phyloP scores from a whole-genome alignment of 2,797 vertebrate species.

The Agapornis canus region DNA sequence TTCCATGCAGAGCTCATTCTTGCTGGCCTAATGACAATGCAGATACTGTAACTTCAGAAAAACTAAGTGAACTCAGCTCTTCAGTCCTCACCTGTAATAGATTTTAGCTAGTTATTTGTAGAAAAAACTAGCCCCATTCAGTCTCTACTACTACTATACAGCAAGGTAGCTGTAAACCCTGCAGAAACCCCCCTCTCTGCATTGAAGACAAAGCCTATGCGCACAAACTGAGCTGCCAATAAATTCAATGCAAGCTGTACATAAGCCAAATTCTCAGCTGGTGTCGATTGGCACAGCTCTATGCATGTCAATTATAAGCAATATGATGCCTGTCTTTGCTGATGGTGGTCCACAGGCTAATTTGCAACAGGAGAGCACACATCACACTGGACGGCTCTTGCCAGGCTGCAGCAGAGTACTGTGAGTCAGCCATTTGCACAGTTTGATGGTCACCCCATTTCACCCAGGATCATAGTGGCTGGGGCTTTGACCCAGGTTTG shows the following conservation, averaged over 20 bases:
- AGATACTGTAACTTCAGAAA: background rate
- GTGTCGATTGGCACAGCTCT: constrained; percentile 3
- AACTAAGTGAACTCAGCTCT: background rate
- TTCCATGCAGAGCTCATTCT: background rate
- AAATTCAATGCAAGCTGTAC: constrained; percentile 17
- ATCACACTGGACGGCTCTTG: background rate
- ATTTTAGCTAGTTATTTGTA: background rate
- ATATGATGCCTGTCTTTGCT: constrained; percentile 38
- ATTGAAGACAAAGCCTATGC: constrained; percentile 7
- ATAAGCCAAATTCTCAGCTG: constrained; percentile 54
- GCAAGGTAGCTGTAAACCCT: background rate
- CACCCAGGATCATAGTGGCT: background rate
- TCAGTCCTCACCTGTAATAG: background rate
- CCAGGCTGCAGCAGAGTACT: background rate
- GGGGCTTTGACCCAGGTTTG: background rate
- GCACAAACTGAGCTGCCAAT: background rate
- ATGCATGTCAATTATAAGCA: constrained; percentile 16
- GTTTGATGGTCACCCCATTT: background rate
- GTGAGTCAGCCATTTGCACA: background rate
- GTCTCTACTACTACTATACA: background rate
- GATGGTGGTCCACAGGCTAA: background rate
- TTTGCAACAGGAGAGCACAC: background rate
- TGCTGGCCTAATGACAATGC: background rate
- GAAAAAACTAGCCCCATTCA: background rate
- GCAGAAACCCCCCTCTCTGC: background rate